Evolutionary conservation across 2,888 invertebrate species (phyloP), one percentile per base, ranked within the genome.

Genomic region (Lordiphosa fenestrarum): DNA sequence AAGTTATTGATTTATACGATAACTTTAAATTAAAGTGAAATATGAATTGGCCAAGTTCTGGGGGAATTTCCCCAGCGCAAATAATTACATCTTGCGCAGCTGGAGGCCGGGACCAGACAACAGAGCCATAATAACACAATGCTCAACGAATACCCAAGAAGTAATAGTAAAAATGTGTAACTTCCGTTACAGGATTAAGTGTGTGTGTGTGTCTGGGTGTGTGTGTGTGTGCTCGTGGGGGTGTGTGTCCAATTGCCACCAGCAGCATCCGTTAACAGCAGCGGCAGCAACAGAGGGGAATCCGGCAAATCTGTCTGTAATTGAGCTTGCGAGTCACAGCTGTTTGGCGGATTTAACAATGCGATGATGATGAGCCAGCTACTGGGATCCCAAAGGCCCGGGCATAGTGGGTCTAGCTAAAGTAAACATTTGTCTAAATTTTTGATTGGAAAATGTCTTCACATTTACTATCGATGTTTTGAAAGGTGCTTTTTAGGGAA

Each of bases 1-100:
- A 72, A 61, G 69, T 82, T 80, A 73, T 82, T 80, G 81, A 82
- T 82, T 82, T 73, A 41, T 66, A 73, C 73, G 71, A 61, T 68
- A 52, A 69, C 69, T 70, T 70, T 59, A 73, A 71, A 59, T 70
- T 69, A 57, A 69, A 73, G 72, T 55, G 46, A 41, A 56, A 47
- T 61, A 58, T 67, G 39, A 35, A 58, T 55, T 58, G 41, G 47
- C 37, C 47, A 21, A 19, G 19, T 19, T 19, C 19, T 19, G 0
- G 19, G 19, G 19, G 19, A 19, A 19, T 19, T 19, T 36, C 13
- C 19, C 13, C 19, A 38, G 41, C 53, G 68, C 53, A 68, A 70
- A 71, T 70, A 71, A 71, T 70, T 68, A 64, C 58, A 42, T 58
- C 54, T 40, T 13, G 49, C 49, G 39, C 57, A 53, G 61, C 49